These are phyloP conservation scores for Prunella strophiata DNA, from an alignment of 2,797 vertebrate genomes.

Conservation along the genomic window DNA sequence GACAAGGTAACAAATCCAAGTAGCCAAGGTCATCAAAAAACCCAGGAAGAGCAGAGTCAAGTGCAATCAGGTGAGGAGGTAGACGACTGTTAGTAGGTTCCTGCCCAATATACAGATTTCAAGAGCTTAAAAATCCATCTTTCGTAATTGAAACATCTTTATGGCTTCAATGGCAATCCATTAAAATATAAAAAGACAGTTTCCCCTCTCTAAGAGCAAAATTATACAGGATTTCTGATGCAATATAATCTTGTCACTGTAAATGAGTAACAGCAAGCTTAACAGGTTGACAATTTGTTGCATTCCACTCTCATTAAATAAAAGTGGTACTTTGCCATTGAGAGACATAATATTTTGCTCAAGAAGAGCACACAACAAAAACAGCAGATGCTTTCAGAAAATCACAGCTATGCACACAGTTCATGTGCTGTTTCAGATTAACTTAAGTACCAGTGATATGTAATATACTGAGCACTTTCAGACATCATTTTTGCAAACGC, in stretches of 20 bases:
- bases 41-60: constrained; percentile 87
- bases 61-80: constrained; percentile 89
- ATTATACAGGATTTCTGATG: background rate
- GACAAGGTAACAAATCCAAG: constrained; percentile 88
- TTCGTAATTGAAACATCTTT: background rate
- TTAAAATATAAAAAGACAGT: background rate
- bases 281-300: background rate
- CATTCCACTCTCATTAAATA: background rate
- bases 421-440: background rate
- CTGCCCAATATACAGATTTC: constrained; percentile 67
- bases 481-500: background rate
- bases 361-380: background rate
- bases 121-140: background rate
- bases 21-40: constrained; percentile 89
- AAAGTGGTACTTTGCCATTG: background rate
- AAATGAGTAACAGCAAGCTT: background rate
- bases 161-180: background rate
- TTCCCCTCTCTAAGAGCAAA: background rate
- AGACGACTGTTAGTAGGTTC: constrained; percentile 89
- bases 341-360: background rate
- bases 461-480: background rate
- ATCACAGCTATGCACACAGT: background rate
- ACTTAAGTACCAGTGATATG: background rate
- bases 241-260: background rate
- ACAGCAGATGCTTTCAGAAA: background rate